Evolutionary conservation across 2,888 invertebrate genomes (phyloP).

Genomic region (Brenthis ino): DNA sequence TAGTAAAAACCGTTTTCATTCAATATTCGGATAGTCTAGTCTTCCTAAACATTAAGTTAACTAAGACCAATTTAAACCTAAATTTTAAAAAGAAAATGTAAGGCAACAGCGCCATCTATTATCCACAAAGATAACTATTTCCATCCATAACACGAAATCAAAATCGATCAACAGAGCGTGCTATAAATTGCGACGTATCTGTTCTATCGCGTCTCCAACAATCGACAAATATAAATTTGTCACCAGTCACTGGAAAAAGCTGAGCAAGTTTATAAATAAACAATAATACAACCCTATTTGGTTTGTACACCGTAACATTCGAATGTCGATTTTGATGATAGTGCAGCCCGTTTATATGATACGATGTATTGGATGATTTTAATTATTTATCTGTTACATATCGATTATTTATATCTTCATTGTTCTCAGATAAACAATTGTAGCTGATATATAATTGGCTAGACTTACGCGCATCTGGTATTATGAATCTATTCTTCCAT

Average conservation of each 20-base stretch:
- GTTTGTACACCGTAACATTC: slow-evolving; percentile 68
- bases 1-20: too few species aligned
- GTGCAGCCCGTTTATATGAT: slow-evolving; percentile 55
- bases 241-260: slow-evolving; percentile 73
- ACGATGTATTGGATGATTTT: slow-evolving; percentile 24
- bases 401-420: neutral
- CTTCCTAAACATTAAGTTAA: neutral
- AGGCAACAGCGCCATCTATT: neutral
- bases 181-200: slow-evolving; percentile 76
- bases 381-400: slow-evolving; percentile 1
- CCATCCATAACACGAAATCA: slow-evolving; percentile 63
- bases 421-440: neutral
- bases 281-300: slow-evolving; percentile 73
- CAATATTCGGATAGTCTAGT: neutral
- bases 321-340: slow-evolving; percentile 64
- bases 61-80: neutral
- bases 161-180: slow-evolving; percentile 74
- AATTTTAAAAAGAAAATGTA: neutral
- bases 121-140: neutral
- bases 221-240: slow-evolving; percentile 82
- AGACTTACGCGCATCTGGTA: too few species aligned
- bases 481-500: too few species aligned
- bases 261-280: slow-evolving; percentile 77
- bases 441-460: neutral
- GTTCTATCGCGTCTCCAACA: slow-evolving; percentile 72